Percentiles rank a stretch among this genome's conserved stretches.
phyloP scores from a whole-genome alignment of 2,113 vertebrate genomes.

The Phrynosoma blainvillii region DNA sequence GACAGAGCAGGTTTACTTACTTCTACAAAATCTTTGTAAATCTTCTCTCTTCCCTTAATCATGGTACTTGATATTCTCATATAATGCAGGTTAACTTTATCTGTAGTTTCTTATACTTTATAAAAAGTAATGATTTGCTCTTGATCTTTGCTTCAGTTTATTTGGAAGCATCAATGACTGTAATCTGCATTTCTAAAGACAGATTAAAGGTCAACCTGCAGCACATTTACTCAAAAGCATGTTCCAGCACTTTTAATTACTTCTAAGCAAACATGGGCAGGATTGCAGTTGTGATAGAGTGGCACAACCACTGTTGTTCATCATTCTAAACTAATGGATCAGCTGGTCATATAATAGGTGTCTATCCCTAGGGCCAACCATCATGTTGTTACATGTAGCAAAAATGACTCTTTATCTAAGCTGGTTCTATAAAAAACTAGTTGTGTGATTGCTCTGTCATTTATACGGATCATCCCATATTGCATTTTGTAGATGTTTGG shows the following conservation, averaged over 20 bases:
- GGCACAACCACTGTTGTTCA: neutral
- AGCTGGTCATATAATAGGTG: neutral
- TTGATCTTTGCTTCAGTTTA: neutral
- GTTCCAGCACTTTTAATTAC: neutral
- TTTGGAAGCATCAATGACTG: neutral
- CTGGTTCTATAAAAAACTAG: neutral
- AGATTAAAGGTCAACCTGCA: neutral
- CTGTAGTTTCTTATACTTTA: neutral
- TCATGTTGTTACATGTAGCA: neutral
- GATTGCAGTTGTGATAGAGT: neutral
- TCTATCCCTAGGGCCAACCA: neutral
- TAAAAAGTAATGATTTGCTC: neutral
- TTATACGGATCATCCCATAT: neutral
- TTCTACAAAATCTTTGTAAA: constrained; percentile 39
- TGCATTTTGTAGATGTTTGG: constrained; percentile 1
- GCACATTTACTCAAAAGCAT: neutral
- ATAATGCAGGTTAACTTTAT: neutral
- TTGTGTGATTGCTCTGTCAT: neutral
- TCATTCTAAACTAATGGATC: neutral
- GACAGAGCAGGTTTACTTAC: neutral
- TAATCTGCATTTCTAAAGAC: neutral
- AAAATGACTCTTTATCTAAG: neutral
- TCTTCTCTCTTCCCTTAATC: constrained; percentile 19
- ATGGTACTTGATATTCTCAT: neutral
- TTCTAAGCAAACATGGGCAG: neutral